Percentiles rank a stretch among this genome's conserved stretches.
phyloP scores from a whole-genome alignment of 2,797 vertebrate species.

The Tadarida brasiliensis region DNA sequence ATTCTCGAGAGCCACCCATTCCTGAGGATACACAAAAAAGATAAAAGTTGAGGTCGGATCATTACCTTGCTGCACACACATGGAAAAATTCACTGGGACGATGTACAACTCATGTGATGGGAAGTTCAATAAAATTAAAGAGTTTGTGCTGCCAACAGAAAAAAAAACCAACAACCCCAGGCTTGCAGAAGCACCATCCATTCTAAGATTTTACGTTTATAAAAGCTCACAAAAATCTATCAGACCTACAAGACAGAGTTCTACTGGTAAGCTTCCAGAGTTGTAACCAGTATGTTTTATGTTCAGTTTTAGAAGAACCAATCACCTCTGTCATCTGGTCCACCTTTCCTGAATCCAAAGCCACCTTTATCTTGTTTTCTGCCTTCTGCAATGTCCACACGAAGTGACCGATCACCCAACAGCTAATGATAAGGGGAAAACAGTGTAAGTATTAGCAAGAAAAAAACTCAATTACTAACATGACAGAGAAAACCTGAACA shows the following conservation, averaged over 20 bases:
- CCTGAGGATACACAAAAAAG: constrained; percentile 89
- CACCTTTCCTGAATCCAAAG: constrained; percentile 97
- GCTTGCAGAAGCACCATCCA: constrained; percentile 47
- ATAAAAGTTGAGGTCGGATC: constrained; percentile 20
- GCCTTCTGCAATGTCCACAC: constrained; percentile 99
- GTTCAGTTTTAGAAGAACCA: constrained; percentile 61
- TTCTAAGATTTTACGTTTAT: not conserved
- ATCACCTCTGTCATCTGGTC: constrained; percentile 95
- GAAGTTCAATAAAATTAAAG: not conserved
- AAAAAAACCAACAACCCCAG: not conserved
- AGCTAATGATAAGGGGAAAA: constrained; percentile 88
- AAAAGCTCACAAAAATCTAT: not conserved
- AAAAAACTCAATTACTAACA: not conserved
- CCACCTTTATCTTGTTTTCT: constrained; percentile 96
- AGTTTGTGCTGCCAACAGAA: constrained; percentile 6
- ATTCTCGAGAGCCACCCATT: constrained; percentile 91
- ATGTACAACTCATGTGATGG: not conserved
- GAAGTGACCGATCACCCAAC: constrained; percentile 93
- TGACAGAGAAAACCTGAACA: constrained; percentile 15
- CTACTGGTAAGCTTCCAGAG: not conserved
- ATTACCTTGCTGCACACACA: constrained; percentile 45
- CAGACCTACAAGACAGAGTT: not conserved
- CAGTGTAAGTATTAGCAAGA: constrained; percentile 43
- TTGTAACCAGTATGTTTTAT: not conserved
- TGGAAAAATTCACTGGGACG: constrained; percentile 27